Conservation (phyloP, 2,113 vertebrate species). For the Pangasianodon gigas region DNA sequence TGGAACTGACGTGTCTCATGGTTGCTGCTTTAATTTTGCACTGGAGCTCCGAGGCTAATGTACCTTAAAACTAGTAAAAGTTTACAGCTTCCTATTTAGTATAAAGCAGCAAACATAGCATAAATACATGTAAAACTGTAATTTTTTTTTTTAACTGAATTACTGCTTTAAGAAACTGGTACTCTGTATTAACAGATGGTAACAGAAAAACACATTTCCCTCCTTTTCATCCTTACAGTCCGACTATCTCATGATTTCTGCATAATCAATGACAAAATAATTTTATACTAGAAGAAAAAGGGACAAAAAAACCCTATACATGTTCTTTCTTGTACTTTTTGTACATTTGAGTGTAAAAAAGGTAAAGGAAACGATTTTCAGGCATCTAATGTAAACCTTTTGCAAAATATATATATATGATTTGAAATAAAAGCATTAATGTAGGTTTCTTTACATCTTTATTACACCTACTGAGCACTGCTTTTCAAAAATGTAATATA, state of each 20-base stretch:
- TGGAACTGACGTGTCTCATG: background rate
- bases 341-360: background rate
- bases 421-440: background rate
- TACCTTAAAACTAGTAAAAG: background rate
- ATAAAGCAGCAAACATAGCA: no score
- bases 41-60: background rate
- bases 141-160: no score
- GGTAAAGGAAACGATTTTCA: no score
- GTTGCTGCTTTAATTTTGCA: background rate
- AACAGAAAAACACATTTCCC: no score
- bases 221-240: no score
- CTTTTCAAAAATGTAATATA: no score
- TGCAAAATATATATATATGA: background rate
- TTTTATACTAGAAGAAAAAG: no score
- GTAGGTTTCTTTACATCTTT: background rate
- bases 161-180: no score
- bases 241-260: background rate
- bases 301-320: background rate
- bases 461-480: background rate
- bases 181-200: no score
- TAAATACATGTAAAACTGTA: no score
- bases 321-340: background rate
- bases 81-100: no score
- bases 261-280: background rate
- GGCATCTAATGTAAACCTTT: background rate